Conservation (phyloP, 2,113 vertebrate genomes). For the Polypterus bichir region DNA sequence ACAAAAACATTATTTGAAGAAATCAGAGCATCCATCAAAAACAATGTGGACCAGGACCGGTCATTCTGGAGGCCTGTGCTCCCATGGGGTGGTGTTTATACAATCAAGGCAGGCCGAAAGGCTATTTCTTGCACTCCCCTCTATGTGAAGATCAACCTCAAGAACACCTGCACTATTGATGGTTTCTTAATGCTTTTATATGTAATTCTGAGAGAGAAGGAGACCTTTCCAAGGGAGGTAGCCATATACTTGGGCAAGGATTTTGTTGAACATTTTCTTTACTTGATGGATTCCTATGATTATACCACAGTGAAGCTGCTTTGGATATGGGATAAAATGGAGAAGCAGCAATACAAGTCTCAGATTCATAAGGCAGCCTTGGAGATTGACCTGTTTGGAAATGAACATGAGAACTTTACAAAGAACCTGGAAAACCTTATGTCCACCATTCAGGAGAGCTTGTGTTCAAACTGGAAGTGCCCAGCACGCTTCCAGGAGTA, state of each 20-base stretch:
- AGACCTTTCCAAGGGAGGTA: constrained; percentile 61
- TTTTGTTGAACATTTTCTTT: constrained; percentile 71
- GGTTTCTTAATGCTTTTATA: constrained; percentile 81
- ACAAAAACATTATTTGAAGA: constrained; percentile 79
- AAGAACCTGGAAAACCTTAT: constrained; percentile 74
- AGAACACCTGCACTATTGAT: constrained; percentile 82
- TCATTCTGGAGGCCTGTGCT: constrained; percentile 81
- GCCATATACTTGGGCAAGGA: constrained; percentile 64
- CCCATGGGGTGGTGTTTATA: constrained; percentile 76
- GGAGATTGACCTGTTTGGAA: constrained; percentile 76
- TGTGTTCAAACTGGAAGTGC: constrained; percentile 64
- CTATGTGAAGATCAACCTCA: constrained; percentile 70
- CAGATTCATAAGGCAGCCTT: constrained; percentile 60
- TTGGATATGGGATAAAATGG: constrained; percentile 85
- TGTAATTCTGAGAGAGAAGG: constrained; percentile 73
- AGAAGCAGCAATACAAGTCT: constrained; percentile 70
- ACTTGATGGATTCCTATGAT: constrained; percentile 76
- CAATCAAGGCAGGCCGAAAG: constrained; percentile 68
- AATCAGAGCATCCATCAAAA: constrained; percentile 76
- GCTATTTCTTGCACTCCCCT: constrained; percentile 72
- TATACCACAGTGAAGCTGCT: constrained; percentile 79
- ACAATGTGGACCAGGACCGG: constrained; percentile 63
- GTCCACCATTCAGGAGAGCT: constrained; percentile 70
- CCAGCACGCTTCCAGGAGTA: constrained; percentile 58
- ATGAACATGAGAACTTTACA: constrained; percentile 80